Evolutionary conservation across 2,797 vertebrate genomes (phyloP).

Genomic region (Odontamblyopus lacepedii): DNA sequence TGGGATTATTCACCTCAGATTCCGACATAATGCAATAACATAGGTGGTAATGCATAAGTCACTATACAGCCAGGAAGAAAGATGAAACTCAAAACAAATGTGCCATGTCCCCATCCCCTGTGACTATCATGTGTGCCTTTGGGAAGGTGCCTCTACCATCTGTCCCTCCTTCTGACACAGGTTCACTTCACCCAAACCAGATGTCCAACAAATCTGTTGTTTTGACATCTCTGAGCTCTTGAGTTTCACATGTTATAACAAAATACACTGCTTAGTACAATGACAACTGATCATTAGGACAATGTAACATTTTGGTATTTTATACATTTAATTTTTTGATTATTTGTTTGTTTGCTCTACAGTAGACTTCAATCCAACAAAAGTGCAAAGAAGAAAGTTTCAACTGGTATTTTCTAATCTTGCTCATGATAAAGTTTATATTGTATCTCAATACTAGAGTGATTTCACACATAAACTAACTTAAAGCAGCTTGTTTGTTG

Average conservation of each 20-base stretch:
- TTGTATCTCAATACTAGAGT: not conserved
- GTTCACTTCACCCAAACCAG: constrained; percentile 45
- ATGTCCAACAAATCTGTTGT: constrained; percentile 43
- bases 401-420: not conserved
- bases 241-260: constrained; percentile 7
- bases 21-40: not conserved
- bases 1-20: constrained; percentile 1
- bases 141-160: constrained; percentile 35
- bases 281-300: not conserved
- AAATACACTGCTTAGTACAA: not conserved
- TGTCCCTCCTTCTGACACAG: constrained; percentile 42
- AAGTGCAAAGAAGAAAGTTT: not conserved
- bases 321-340: not conserved
- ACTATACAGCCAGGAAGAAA: not conserved
- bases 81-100: constrained; percentile 6
- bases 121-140: constrained; percentile 21
- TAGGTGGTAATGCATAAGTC: constrained; percentile 3
- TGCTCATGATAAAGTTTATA: not conserved
- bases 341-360: not conserved
- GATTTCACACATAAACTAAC: constrained; percentile 27
- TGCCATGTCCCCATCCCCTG: not conserved
- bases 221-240: constrained; percentile 34
- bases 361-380: not conserved
- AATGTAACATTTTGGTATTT: not conserved
- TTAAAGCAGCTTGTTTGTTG: constrained; percentile 44